Evolutionary conservation across 2,888 invertebrate genomes (phyloP).

Genomic region (Drosophila multiciliata): DNA sequence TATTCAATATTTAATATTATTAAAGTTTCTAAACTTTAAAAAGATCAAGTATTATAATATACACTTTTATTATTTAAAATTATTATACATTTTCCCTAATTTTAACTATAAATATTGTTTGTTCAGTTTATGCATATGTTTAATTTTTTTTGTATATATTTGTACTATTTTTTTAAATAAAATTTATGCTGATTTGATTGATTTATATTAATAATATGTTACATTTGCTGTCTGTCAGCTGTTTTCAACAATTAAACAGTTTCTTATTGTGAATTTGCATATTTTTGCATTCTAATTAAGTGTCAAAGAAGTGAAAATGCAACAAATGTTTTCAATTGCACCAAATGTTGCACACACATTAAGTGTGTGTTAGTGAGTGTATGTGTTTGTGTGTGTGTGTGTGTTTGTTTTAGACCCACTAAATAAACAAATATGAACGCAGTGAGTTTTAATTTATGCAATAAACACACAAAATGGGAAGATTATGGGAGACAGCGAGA

Average conservation of each 20-base stretch:
- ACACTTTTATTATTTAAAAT: no score
- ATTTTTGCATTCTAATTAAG: constrained; percentile 53
- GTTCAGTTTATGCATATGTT: no score
- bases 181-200: neutral
- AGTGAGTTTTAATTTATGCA: constrained; percentile 66
- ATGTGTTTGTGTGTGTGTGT: constrained; percentile 3
- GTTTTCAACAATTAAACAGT: constrained; percentile 1
- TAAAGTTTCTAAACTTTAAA: neutral
- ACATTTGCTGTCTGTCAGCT: constrained; percentile 9
- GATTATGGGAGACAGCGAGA: constrained; percentile 23
- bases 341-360: constrained; percentile 20
- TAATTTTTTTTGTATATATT: no score
- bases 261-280: constrained; percentile 49
- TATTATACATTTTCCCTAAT: neutral
- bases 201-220: constrained; percentile 7
- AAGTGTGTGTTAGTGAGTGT: neutral
- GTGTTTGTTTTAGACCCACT: constrained; percentile 36
- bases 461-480: constrained; percentile 56
- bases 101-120: neutral
- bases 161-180: neutral
- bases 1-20: neutral
- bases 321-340: constrained; percentile 56
- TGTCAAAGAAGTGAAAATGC: constrained; percentile 59
- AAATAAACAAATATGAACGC: constrained; percentile 64
- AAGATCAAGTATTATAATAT: no score